Conservation (phyloP, 2,888 invertebrate species). For the Xanthorhoe designata region DNA sequence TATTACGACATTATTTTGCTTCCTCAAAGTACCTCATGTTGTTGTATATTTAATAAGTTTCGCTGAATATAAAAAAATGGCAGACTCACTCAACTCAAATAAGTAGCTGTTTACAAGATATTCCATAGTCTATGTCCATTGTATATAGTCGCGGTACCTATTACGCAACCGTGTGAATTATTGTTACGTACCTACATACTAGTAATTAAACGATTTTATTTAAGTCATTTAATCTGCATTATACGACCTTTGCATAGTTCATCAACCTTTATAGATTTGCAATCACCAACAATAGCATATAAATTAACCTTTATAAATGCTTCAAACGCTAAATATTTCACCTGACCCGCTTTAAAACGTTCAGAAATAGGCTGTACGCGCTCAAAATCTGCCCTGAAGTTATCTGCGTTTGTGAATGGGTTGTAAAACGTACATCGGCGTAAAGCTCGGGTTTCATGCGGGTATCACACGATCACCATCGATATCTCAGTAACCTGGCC, state of each 20-base stretch:
- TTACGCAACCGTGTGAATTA: constrained; percentile 9
- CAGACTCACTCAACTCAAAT: too few species aligned
- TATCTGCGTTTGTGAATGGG: constrained; percentile 45
- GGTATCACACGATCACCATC: constrained; percentile 61
- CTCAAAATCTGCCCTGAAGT: constrained; percentile 19
- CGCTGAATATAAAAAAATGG: neutral
- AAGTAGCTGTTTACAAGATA: constrained; percentile 2
- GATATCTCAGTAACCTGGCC: constrained; percentile 60
- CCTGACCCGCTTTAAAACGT: constrained; percentile 26
- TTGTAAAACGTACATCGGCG: constrained; percentile 46
- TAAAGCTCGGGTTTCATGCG: constrained; percentile 52
- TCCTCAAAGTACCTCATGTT: neutral
- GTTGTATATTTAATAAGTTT: neutral
- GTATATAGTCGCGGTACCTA: constrained; percentile 7
- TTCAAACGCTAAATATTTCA: constrained; percentile 24
- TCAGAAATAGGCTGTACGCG: constrained; percentile 19
- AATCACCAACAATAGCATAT: constrained; percentile 56
- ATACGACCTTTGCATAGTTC: constrained; percentile 43
- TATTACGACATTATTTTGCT: too few species aligned
- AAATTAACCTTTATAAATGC: constrained; percentile 34
- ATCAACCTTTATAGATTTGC: constrained; percentile 51
- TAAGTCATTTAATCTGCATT: constrained; percentile 11
- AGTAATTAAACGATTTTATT: too few species aligned
- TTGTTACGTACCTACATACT: neutral
- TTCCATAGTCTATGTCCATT: too few species aligned